Conservation (phyloP, 2,888 invertebrate genomes). For the Synergus umbraculus region DNA sequence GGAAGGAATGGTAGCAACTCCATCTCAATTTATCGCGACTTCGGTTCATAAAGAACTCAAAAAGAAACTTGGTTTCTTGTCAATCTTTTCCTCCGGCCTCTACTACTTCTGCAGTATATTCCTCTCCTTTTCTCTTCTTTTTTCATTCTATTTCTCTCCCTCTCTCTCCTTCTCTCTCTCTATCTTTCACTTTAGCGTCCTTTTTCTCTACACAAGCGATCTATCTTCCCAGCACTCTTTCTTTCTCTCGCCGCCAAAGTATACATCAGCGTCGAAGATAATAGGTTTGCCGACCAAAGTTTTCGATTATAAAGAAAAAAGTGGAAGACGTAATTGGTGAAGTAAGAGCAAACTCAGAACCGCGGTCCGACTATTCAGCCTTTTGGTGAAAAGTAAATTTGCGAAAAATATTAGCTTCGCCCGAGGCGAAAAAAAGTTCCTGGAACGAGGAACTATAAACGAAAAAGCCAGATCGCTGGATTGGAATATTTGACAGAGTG, state of each 20-base stretch:
- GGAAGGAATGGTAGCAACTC: constrained; percentile 33
- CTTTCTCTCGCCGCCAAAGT: constrained; percentile 30
- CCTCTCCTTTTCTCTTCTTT: neutral
- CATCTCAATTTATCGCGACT: constrained; percentile 41
- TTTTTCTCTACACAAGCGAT: constrained; percentile 2
- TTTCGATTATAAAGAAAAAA: constrained; percentile 14
- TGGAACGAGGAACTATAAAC: neutral
- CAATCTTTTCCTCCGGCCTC: constrained; percentile 22
- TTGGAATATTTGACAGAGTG: neutral
- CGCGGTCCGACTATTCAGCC: constrained; percentile 13
- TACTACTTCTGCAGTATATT: neutral
- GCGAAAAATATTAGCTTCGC: constrained; percentile 14
- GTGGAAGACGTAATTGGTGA: constrained; percentile 22
- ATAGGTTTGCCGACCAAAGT: constrained; percentile 34
- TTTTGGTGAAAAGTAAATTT: constrained; percentile 29
- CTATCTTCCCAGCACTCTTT: constrained; percentile 19
- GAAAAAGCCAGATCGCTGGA: neutral
- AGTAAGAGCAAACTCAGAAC: constrained; percentile 1
- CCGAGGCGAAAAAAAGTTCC: neutral
- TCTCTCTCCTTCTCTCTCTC: neutral
- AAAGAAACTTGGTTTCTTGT: constrained; percentile 39
- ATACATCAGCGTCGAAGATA: constrained; percentile 29
- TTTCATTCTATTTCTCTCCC: neutral
- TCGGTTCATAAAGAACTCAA: constrained; percentile 36
- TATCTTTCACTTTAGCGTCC: neutral